Evolutionary conservation across 2,888 invertebrate genomes (phyloP).

Genomic region (Proisotoma minuta): DNA sequence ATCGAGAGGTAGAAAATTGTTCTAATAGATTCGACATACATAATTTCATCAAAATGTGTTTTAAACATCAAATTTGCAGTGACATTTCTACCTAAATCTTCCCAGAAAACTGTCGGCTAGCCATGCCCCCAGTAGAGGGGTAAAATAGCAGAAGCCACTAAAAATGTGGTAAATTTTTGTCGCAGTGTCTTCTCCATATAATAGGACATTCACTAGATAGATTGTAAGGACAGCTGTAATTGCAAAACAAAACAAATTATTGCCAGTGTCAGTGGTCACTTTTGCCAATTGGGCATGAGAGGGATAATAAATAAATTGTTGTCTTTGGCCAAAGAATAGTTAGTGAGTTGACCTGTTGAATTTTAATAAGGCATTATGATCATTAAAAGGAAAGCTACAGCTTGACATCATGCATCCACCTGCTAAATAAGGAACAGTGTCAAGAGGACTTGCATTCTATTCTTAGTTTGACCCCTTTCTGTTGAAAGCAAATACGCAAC

Average conservation of each 20-base stretch:
- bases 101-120: conserved; percentile 57
- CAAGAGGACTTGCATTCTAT: too few relatives aligned
- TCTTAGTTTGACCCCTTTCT: too few relatives aligned
- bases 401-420: background rate
- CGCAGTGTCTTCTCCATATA: conserved; percentile 51
- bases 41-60: conserved; percentile 32
- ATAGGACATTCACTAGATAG: conserved; percentile 54
- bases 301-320: too few relatives aligned
- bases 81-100: conserved; percentile 53
- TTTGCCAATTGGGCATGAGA: too few relatives aligned
- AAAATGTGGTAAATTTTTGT: conserved; percentile 56
- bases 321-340: too few relatives aligned
- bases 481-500: too few relatives aligned
- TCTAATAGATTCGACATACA: conserved; percentile 49
- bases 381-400: too few relatives aligned
- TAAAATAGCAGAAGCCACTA: conserved; percentile 55
- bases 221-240: conserved; percentile 56
- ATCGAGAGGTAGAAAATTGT: conserved; percentile 86
- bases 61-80: background rate
- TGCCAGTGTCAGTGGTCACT: too few relatives aligned
- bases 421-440: background rate
- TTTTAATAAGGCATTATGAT: too few relatives aligned
- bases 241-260: too few relatives aligned
- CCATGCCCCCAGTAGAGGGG: conserved; percentile 56
- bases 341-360: too few relatives aligned